Evolutionary conservation across 2,113 vertebrate species (phyloP).

Genomic region (Phyllopteryx taeniolatus): DNA sequence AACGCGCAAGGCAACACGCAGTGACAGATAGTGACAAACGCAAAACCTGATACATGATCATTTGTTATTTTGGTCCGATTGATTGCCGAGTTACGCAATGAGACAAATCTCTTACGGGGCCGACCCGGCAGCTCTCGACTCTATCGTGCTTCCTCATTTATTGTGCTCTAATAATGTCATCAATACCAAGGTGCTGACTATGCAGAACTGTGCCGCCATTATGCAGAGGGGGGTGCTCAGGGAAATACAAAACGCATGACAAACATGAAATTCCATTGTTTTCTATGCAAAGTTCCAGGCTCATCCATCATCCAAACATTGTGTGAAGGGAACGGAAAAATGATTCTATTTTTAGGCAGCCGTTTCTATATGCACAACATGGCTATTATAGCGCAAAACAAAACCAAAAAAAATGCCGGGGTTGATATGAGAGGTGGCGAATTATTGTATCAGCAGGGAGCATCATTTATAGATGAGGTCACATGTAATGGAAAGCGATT

Average conservation of each 20-base stretch:
- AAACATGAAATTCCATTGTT: conserved; percentile 42
- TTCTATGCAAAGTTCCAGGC: conserved; percentile 30
- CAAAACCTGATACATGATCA: conserved; percentile 44
- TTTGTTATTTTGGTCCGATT: conserved; percentile 53
- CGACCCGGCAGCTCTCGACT: conserved; percentile 42
- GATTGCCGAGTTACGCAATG: conserved; percentile 46
- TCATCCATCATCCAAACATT: conserved; percentile 62
- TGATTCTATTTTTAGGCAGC: conserved; percentile 56
- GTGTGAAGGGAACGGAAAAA: conserved; percentile 41
- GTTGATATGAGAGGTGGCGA: conserved; percentile 40
- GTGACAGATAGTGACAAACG: conserved; percentile 43
- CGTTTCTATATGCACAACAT: conserved; percentile 22
- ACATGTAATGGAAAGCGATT: conserved; percentile 71
- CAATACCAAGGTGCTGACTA: conserved; percentile 43
- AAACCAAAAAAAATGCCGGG: conserved; percentile 15
- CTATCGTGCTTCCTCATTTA: conserved; percentile 25
- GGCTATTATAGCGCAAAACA: conserved; percentile 27
- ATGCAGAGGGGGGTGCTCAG: conserved; percentile 15
- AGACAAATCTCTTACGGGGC: conserved; percentile 42
- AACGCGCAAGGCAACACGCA: background rate
- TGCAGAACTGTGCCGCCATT: conserved; percentile 27
- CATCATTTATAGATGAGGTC: conserved; percentile 55
- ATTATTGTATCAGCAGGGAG: conserved; percentile 57
- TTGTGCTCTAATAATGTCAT: conserved; percentile 44
- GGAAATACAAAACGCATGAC: conserved; percentile 19